Conservation (phyloP, 2,797 vertebrate species). For the Podarcis lilfordi region DNA sequence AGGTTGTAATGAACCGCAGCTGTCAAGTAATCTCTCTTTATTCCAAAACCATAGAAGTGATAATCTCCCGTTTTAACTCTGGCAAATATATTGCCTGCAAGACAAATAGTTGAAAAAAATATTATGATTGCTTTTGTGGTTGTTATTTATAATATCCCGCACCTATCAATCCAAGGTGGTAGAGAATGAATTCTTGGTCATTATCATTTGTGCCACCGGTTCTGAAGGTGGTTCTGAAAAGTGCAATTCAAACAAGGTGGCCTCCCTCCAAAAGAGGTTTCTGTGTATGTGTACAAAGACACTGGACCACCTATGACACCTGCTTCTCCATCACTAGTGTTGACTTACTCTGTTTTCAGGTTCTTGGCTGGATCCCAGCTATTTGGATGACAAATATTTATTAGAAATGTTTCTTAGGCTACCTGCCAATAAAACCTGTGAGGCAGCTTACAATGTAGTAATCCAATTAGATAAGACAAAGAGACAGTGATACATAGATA, state of each 20-base stretch:
- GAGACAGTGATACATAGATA: too few species aligned
- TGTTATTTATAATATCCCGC: not conserved
- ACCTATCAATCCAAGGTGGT: not conserved
- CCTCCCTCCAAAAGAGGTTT: not conserved
- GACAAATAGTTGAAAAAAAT: constrained; percentile 26
- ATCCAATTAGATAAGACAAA: not conserved
- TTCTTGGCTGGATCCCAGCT: not conserved
- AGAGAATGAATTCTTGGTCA: not conserved
- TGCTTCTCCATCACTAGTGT: not conserved
- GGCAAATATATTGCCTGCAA: constrained; percentile 69
- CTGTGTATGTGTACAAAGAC: not conserved
- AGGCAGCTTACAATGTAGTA: not conserved
- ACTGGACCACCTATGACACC: too few species aligned
- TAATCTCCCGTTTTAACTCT: constrained; percentile 75
- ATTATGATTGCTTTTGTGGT: not conserved
- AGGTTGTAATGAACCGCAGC: constrained; percentile 70
- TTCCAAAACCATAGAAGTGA: constrained; percentile 73
- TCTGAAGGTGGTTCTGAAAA: not conserved
- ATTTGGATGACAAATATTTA: not conserved
- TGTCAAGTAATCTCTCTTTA: constrained; percentile 65
- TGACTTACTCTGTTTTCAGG: not conserved
- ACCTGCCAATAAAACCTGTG: too few species aligned
- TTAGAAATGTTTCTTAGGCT: not conserved
- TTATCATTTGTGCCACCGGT: not conserved
- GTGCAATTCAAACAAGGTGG: not conserved